Percentiles rank a stretch among this genome's conserved stretches.
Evolutionary conservation across 2,113 vertebrate genomes (phyloP).

Genomic region (Macroglossus sobrinus): DNA sequence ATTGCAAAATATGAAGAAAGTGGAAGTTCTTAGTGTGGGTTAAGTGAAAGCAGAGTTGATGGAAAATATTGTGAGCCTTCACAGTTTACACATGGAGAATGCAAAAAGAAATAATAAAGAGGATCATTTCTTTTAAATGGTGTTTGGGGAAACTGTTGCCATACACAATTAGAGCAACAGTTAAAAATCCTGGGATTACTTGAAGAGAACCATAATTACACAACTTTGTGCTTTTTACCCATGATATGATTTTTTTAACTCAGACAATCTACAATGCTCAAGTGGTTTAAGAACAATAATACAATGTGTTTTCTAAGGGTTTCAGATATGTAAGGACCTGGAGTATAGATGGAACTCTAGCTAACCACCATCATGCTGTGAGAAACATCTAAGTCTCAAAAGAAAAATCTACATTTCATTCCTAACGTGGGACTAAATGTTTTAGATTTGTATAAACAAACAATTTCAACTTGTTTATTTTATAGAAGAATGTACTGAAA

Average conservation of each 20-base stretch:
- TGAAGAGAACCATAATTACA: background rate
- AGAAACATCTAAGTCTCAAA: constrained; percentile 65
- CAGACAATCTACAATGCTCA: background rate
- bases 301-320: constrained; percentile 54
- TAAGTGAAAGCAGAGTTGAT: background rate
- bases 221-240: background rate
- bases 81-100: background rate
- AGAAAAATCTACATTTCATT: constrained; percentile 47
- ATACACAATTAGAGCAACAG: background rate
- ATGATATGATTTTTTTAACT: background rate
- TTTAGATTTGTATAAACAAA: constrained; percentile 71
- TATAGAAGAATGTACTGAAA: constrained; percentile 68
- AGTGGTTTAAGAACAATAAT: background rate
- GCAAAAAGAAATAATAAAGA: background rate
- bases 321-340: constrained; percentile 63
- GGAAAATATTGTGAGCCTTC: background rate
- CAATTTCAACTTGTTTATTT: constrained; percentile 65
- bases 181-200: background rate
- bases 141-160: background rate
- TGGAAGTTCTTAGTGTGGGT: background rate
- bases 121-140: background rate
- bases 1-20: background rate
- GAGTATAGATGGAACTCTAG: background rate
- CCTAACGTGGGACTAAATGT: constrained; percentile 70
- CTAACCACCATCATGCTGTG: background rate